Evolutionary conservation across 2,113 vertebrate species (phyloP).

Genomic region (Hymenochirus boettgeri): DNA sequence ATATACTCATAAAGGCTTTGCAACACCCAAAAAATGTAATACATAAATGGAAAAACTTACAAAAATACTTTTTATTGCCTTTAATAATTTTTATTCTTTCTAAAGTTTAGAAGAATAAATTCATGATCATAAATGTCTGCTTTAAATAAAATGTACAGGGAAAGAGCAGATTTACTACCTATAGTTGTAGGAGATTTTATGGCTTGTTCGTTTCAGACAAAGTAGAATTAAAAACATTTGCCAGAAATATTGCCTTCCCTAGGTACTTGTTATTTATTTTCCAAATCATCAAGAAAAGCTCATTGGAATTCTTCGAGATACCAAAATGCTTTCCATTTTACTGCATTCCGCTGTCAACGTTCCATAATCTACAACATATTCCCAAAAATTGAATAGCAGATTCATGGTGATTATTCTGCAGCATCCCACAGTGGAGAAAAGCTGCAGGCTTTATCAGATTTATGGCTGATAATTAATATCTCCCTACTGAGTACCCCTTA

Average conservation of each 20-base stretch:
- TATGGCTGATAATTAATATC: slow-evolving; percentile 40
- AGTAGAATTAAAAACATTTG: slow-evolving; percentile 42
- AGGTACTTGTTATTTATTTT: slow-evolving; percentile 41
- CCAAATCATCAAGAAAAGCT: slow-evolving; percentile 41
- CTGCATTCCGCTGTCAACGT: slow-evolving; percentile 38
- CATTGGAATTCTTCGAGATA: slow-evolving; percentile 40
- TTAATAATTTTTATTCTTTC: slow-evolving; percentile 36
- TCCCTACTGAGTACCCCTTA: slow-evolving; percentile 34
- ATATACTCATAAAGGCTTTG: background rate
- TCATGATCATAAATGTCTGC: slow-evolving; percentile 34
- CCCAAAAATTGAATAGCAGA: slow-evolving; percentile 43
- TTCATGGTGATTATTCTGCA: slow-evolving; percentile 43
- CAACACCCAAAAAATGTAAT: slow-evolving; percentile 2
- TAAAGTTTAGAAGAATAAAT: slow-evolving; percentile 30
- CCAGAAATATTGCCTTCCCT: slow-evolving; percentile 39
- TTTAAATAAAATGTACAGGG: slow-evolving; percentile 35
- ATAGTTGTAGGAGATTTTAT: slow-evolving; percentile 42
- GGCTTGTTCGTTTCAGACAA: slow-evolving; percentile 40
- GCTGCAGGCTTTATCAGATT: slow-evolving; percentile 34
- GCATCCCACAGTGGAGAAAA: slow-evolving; percentile 37
- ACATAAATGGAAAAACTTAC: background rate
- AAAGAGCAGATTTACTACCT: slow-evolving; percentile 42
- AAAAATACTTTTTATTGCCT: slow-evolving; percentile 28
- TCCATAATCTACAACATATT: slow-evolving; percentile 42
- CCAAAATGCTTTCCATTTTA: slow-evolving; percentile 42